Percentiles rank a stretch among this genome's conserved stretches.
Evolutionary conservation across 2,888 invertebrate genomes (phyloP).

Genomic region (Philereme vetulata): DNA sequence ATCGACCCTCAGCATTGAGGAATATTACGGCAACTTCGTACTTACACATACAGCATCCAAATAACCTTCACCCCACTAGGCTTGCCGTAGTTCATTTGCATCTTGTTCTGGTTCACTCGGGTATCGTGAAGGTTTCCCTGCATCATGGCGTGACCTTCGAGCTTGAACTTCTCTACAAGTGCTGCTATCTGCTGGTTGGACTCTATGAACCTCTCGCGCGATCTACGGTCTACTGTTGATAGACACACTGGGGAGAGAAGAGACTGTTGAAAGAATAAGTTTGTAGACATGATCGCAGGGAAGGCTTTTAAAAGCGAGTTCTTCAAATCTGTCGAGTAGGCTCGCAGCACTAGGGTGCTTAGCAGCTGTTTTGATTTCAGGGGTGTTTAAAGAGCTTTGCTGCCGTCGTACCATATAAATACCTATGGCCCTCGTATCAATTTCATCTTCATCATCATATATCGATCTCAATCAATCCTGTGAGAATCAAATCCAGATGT

Average conservation of each 20-base stretch:
- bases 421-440: no score
- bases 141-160: slow-evolving; percentile 91
- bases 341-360: no score
- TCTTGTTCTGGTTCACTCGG: slow-evolving; percentile 85
- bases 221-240: slow-evolving; percentile 86
- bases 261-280: not conserved
- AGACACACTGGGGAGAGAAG: slow-evolving; percentile 73
- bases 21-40: slow-evolving; percentile 22
- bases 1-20: no score
- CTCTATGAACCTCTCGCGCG: slow-evolving; percentile 95
- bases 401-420: no score
- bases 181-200: slow-evolving; percentile 97
- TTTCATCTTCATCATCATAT: no score
- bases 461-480: no score
- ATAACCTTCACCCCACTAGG: slow-evolving; percentile 88
- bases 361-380: no score
- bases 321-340: not conserved
- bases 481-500: no score
- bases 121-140: slow-evolving; percentile 84
- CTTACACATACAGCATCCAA: slow-evolving; percentile 87
- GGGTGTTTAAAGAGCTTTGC: no score
- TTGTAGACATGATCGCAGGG: no score
- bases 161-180: slow-evolving; percentile 94
- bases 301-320: no score
- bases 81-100: slow-evolving; percentile 89